phyloP scores from a whole-genome alignment of 2,888 invertebrate genomes.

The Cryptops parisi region DNA sequence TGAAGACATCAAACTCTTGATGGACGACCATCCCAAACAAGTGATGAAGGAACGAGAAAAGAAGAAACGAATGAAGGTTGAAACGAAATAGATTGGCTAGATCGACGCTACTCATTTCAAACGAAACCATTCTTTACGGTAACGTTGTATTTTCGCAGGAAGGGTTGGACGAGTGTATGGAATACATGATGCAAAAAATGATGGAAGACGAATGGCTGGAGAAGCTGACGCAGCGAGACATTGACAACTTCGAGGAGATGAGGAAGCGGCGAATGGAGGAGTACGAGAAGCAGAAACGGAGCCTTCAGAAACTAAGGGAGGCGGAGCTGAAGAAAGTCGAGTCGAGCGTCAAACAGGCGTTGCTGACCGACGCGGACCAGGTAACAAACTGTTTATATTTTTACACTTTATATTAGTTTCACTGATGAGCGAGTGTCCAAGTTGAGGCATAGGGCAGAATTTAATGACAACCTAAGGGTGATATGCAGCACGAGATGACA shows the following conservation, averaged over 20 bases:
- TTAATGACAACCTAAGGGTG: no score
- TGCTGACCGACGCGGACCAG: no score
- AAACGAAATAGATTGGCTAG: no score
- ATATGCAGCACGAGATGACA: no score
- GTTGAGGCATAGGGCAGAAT: no score
- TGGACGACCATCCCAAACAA: background rate
- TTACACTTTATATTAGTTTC: no score
- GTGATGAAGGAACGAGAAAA: background rate
- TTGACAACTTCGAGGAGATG: background rate
- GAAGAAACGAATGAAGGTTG: background rate
- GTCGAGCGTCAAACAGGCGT: background rate
- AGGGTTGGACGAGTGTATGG: slow-evolving; percentile 8
- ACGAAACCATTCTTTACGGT: no score
- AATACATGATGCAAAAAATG: slow-evolving; percentile 3
- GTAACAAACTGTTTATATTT: no score
- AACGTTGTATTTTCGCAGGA: slow-evolving; percentile 3
- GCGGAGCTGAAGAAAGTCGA: background rate
- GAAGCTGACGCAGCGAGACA: slow-evolving; percentile 1
- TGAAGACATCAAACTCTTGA: background rate
- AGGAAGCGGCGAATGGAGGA: background rate
- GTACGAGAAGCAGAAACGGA: background rate
- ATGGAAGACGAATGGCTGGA: slow-evolving; percentile 9
- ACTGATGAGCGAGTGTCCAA: no score
- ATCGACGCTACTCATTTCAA: no score
- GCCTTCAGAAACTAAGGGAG: background rate